Base-by-base conservation (phyloP, 2,888 invertebrate genomes). In the Psylliodes chrysocephalus region DNA sequence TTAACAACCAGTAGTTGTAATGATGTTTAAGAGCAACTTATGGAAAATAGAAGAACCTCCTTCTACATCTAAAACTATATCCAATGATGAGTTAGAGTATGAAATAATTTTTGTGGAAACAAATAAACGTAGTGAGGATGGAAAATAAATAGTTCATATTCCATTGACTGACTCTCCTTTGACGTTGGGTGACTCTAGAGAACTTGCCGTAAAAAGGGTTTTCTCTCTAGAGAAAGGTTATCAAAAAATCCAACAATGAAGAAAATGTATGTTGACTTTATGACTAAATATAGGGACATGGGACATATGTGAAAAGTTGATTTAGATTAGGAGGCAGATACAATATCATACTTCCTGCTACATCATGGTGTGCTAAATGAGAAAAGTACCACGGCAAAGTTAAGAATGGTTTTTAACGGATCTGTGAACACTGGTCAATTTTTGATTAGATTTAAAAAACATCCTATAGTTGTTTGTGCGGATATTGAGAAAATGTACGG, bases 391-490 rank as follows among this genome's bases (percentile, higher is more conserved):
- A 64, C 64, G 1, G 61, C 64, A 15, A 51, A 52, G 12, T 52
- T 61, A 17, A 12, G 65, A 5, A 62, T 53, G 2, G 62, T 62
- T 18, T 65, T 62, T 40, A 62, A 62, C 52, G 57, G 38, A n/a
- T 65, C 65, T 18, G 49, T 44, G 5, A 30, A 30, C n/a, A 40
- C 54, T 17, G 51, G 47, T 15, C 55, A 54, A 18, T 62, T 59
- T 7, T 33, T 62, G 4, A 66, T 59, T 15, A 52, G 7, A 25
- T 25, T 7, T 7, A 25, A 25, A 25, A 7, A 25, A 25, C n/a
- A n/a, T n/a, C n/a, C n/a, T n/a, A n/a, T n/a, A n/a, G n/a, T n/a
- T n/a, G n/a, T n/a, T n/a, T n/a, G n/a, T n/a, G n/a, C n/a, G n/a
- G n/a, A n/a, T n/a, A n/a, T n/a, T n/a, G n/a, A n/a, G n/a, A n/a